Percentiles rank a stretch among this genome's conserved stretches.
Conservation (phyloP, 2,888 invertebrate species). For the Litoditis marina region DNA sequence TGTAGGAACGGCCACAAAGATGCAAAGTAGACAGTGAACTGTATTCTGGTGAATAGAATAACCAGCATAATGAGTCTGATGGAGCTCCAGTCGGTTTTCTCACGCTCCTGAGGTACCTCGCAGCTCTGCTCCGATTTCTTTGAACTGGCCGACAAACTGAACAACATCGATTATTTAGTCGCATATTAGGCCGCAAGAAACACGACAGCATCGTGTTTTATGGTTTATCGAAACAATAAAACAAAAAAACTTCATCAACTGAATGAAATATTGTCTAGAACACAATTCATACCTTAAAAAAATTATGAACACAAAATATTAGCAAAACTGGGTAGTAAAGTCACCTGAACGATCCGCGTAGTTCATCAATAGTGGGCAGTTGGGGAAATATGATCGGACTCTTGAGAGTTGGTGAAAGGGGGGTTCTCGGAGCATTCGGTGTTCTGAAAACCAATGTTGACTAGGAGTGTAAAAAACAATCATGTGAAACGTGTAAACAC, state of each 20-base stretch:
- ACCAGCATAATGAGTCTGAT: slow-evolving; percentile 19
- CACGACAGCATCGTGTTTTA: too few relatives aligned
- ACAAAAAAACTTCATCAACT: too few relatives aligned
- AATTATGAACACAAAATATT: too few relatives aligned
- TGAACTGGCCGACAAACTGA: background rate
- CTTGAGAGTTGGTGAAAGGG: background rate
- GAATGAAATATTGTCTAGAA: too few relatives aligned
- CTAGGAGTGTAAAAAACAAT: background rate
- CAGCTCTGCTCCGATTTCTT: background rate
- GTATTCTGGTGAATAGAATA: slow-evolving; percentile 22
- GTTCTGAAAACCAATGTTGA: too few relatives aligned
- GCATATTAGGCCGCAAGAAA: too few relatives aligned
- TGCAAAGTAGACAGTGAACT: slow-evolving; percentile 28
- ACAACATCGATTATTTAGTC: too few relatives aligned
- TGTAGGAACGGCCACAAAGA: slow-evolving; percentile 21
- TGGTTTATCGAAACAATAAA: too few relatives aligned
- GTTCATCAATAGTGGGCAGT: slow-evolving; percentile 15
- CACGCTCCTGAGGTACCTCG: too few relatives aligned
- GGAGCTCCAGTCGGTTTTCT: slow-evolving; percentile 21
- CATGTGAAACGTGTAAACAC: background rate
- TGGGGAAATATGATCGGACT: background rate
- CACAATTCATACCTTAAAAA: too few relatives aligned
- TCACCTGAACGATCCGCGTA: slow-evolving; percentile 12
- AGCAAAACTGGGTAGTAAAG: too few relatives aligned
- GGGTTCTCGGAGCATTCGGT: background rate